Conservation (phyloP, 2,888 invertebrate genomes). For the Drosophila tripunctata region DNA sequence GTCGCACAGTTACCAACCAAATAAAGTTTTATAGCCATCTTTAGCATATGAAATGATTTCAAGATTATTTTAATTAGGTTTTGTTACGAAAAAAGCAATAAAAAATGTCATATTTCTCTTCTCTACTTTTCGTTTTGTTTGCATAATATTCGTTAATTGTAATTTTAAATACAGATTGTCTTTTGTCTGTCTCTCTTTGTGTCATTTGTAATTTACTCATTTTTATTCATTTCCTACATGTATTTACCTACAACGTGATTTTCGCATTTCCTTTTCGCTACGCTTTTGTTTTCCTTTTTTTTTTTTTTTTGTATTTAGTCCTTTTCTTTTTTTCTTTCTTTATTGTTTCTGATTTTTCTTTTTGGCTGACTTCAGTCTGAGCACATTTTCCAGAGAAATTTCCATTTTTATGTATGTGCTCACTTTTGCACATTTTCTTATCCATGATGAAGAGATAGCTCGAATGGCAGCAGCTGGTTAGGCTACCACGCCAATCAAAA, state of each 20-base stretch:
- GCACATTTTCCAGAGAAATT: neutral
- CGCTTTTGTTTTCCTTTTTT: neutral
- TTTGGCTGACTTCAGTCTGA: neutral
- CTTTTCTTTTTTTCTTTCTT: neutral
- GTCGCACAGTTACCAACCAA: neutral
- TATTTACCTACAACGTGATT: too few relatives aligned
- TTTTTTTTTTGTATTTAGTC: neutral
- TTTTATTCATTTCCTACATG: neutral
- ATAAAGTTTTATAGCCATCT: neutral
- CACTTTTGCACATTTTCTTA: neutral
- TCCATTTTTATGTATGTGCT: neutral
- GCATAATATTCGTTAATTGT: neutral
- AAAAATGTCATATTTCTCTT: neutral
- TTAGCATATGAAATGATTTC: neutral
- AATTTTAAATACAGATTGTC: neutral
- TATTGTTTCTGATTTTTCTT: neutral
- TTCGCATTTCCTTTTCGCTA: neutral
- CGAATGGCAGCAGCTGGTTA: conserved; percentile 35
- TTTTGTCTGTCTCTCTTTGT: neutral
- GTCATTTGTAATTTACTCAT: neutral
- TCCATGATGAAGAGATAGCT: neutral
- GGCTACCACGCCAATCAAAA: conserved; percentile 60
- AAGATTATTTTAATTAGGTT: neutral
- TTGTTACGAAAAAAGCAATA: neutral
- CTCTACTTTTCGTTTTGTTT: neutral